Conservation (phyloP, 1,140 invertebrate genomes). For the Cyphomyrmex costatus region DNA sequence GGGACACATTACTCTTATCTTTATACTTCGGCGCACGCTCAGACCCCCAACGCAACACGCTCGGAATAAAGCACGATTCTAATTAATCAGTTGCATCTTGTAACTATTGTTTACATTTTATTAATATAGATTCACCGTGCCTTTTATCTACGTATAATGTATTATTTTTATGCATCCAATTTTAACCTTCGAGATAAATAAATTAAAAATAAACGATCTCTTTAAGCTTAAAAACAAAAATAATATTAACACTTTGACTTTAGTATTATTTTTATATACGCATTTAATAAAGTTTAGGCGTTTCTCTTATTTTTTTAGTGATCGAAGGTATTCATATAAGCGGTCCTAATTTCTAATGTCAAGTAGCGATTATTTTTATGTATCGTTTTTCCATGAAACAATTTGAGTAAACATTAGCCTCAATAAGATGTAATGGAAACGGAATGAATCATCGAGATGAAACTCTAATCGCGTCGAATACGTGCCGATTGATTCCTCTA, state of each 20-base stretch:
- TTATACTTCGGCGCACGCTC: constrained; percentile 59
- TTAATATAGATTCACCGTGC: background rate
- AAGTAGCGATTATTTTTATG: no score
- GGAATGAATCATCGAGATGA: constrained; percentile 18
- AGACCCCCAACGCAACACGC: background rate
- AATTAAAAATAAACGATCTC: no score
- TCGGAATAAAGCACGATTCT: background rate
- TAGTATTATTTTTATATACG: no score
- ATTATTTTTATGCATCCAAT: background rate
- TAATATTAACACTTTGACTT: no score
- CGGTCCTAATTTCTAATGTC: no score
- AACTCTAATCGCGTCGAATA: constrained; percentile 10
- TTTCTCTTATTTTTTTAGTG: no score
- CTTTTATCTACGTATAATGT: background rate
- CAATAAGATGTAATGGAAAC: background rate
- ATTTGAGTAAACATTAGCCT: background rate
- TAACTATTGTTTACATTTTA: constrained; percentile 12
- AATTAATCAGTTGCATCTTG: constrained; percentile 18
- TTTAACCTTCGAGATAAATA: background rate
- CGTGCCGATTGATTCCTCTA: constrained; percentile 22
- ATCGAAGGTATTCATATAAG: no score
- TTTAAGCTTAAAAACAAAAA: no score
- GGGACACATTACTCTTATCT: constrained; percentile 78
- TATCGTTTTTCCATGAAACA: background rate
- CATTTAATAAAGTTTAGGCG: background rate